phyloP scores from a whole-genome alignment of 1,140 invertebrate genomes.

The Schmidtea mediterranea region DNA sequence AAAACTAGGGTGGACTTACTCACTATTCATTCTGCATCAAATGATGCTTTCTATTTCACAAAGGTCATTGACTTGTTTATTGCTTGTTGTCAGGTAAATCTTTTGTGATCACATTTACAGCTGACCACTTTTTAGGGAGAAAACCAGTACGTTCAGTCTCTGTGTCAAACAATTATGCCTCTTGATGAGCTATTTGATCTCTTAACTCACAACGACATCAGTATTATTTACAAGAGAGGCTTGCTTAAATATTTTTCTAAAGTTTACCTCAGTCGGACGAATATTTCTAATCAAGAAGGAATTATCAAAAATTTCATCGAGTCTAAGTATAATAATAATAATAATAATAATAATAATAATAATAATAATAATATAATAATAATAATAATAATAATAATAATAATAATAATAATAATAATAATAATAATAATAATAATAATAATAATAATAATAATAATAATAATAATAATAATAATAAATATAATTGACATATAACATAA shows the following conservation, averaged over 20 bases:
- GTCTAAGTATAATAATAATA: no score
- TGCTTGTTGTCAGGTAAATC: conserved; percentile 19
- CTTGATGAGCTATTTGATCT: conserved; percentile 18
- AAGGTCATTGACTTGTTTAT: conserved; percentile 19
- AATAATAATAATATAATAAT: no score
- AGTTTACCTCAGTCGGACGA: conserved; percentile 16
- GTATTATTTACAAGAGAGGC: conserved; percentile 19
- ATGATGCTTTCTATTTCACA: conserved; percentile 16
- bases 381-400: no score
- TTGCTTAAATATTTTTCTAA: conserved; percentile 20
- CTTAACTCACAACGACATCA: conserved; percentile 15
- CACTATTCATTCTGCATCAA: conserved; percentile 8
- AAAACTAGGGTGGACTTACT: conserved; percentile 12
- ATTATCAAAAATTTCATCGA: no score
- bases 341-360: no score
- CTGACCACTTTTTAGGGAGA: conserved; percentile 14
- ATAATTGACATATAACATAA: no score
- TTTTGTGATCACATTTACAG: neutral
- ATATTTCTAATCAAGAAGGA: no score
- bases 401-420: no score
- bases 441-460: no score
- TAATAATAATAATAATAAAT: no score
- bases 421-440: no score
- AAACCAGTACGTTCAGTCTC: conserved; percentile 23
- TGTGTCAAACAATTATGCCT: conserved; percentile 25